These are phyloP conservation scores for Trematocara variabile DNA, from an alignment of 2,113 vertebrate genomes.

Conservation along the genomic window DNA sequence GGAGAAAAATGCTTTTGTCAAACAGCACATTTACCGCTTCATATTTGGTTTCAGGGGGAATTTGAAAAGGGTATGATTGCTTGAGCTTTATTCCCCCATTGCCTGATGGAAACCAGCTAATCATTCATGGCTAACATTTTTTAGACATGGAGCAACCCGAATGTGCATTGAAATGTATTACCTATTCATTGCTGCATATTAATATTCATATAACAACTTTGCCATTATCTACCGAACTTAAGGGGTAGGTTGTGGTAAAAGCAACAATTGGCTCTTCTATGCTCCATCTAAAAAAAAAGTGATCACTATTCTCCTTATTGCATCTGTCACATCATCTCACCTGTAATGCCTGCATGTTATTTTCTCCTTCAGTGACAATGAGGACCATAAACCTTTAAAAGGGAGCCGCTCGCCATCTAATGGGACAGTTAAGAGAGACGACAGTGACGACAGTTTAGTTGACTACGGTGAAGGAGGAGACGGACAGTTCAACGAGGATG, in stretches of 20 bases:
- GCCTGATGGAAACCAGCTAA: constrained; percentile 69
- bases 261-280: not conserved
- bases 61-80: constrained; percentile 43
- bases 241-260: not conserved
- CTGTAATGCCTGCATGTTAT: constrained; percentile 77
- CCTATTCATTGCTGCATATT: not conserved
- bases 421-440: constrained; percentile 94
- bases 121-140: constrained; percentile 52
- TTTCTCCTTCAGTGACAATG: constrained; percentile 88
- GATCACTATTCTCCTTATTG: constrained; percentile 50
- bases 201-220: not conserved
- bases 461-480: constrained; percentile 98
- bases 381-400: constrained; percentile 97
- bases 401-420: constrained; percentile 94
- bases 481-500: constrained; percentile 98
- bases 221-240: not conserved
- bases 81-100: constrained; percentile 65
- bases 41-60: constrained; percentile 71
- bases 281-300: constrained; percentile 67
- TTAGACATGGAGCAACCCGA: constrained; percentile 48
- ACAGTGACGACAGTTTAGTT: constrained; percentile 98
- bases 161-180: not conserved
- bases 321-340: constrained; percentile 62
- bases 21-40: constrained; percentile 48
- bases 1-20: constrained; percentile 19